Evolutionary conservation across 2,888 invertebrate genomes (phyloP), one percentile per base, ranked within the genome.

Genomic region (Ochropleura plecta): DNA sequence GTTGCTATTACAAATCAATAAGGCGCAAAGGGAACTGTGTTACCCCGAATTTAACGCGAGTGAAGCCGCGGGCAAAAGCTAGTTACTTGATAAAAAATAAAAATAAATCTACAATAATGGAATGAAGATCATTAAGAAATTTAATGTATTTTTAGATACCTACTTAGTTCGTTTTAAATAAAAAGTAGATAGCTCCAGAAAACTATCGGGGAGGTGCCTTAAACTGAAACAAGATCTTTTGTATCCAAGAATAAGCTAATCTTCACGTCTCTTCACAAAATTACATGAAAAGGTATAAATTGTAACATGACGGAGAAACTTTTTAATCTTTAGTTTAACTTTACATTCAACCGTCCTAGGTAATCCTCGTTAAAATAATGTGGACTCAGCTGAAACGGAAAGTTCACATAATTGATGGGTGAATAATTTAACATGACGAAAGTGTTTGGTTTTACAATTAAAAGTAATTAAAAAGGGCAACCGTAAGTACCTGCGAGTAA

Each of bases 341-440:
- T 84, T 59, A 64, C 64, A 67, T 55, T 81, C 48, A 63, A 44
- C 40, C 72, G 42, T 67, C 48, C 49, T 62, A 78, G 46, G 46
- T 83, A 79, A 81, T 84, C 84, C 73, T 64, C n/a, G 55, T 49
- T 12, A 76, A 84, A 83, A 81, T 72, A 74, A 76, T 81, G 73
- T 72, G 73, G 59, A 14, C 63, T 67, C 85, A 83, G 77, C 70
- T 83, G 77, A 81, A 69, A 64, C 42, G 48, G 51, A 65, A 81
- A 81, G 66, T 81, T 76, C 48, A 65, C 40, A 20, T 65, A 76
- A 76, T 60, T 71, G 57, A 83, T 73, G 70, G 48, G 42, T 57
- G 70, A 76, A 71, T 73, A 68, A 73, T 80, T 80, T 55, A 84
- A 84, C 53, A 63, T 44, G 55, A 70, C 16, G 59, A 49, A 59